A percentile compares a stretch with the other conserved stretches of the same genome.
Conservation (phyloP, 2,888 invertebrate genomes). For the Stenolophus ochropezus region DNA sequence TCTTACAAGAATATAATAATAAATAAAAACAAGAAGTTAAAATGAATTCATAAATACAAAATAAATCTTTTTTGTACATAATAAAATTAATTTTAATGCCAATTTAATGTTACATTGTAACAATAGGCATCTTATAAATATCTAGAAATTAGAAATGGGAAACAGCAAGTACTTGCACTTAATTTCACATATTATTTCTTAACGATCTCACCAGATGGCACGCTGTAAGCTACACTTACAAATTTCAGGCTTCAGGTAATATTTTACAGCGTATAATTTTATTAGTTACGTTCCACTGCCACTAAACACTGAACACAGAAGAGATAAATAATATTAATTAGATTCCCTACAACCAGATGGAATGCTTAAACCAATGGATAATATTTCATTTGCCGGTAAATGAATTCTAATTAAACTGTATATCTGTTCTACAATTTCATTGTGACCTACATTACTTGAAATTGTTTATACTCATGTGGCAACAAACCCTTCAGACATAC, state of each 20-base stretch:
- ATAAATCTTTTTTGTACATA: too few relatives aligned
- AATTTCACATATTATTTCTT: neutral
- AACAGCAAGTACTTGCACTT: too few relatives aligned
- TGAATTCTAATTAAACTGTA: neutral
- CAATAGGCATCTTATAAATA: too few relatives aligned
- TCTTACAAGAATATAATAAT: too few relatives aligned
- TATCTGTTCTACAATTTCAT: neutral
- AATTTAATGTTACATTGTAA: too few relatives aligned
- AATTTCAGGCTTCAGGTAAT: neutral
- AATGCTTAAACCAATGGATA: neutral
- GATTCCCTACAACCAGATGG: neutral
- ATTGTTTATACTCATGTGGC: too few relatives aligned
- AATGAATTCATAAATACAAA: too few relatives aligned
- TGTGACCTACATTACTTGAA: too few relatives aligned
- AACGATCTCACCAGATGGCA: neutral
- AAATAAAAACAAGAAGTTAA: too few relatives aligned
- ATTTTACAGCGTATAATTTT: neutral
- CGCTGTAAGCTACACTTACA: neutral
- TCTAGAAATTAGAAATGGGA: too few relatives aligned
- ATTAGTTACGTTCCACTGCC: neutral
- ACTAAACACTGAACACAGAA: neutral
- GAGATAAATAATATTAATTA: conserved; percentile 2
- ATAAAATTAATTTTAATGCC: too few relatives aligned
- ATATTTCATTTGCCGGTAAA: neutral
- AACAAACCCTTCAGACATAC: too few relatives aligned